These are phyloP conservation scores for Otolemur crassicaudatus DNA, from an alignment of 2,797 vertebrate genomes.

Conservation along the genomic window DNA sequence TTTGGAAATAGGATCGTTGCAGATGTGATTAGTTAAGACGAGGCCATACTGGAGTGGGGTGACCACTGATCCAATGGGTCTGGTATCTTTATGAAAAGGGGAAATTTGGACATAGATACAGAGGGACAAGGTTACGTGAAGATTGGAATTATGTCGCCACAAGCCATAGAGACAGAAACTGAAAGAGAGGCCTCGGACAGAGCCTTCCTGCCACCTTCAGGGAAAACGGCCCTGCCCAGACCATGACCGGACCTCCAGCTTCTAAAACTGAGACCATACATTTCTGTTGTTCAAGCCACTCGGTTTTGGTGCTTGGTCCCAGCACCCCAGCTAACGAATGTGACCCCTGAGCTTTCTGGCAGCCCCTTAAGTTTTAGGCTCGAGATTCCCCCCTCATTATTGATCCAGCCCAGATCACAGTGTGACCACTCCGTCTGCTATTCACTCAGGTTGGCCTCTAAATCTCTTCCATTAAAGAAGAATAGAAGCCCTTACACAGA, in stretches of 20 bases:
- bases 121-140: not conserved
- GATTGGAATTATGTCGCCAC: not conserved
- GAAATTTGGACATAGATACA: not conserved
- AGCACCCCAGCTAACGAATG: not conserved
- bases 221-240: accelerated
- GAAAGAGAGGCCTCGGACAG: not conserved
- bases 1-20: not conserved
- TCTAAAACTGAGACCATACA: not conserved
- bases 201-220: not conserved
- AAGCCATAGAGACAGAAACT: not conserved
- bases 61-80: not conserved
- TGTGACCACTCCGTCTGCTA: not conserved
- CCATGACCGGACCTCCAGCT: too few relatives aligned
- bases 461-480: not conserved
- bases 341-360: not conserved
- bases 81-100: not conserved
- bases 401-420: not conserved
- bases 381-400: not conserved
- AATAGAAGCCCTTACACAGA: not conserved
- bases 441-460: not conserved
- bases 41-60: not conserved
- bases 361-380: not conserved
- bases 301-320: not conserved
- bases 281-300: not conserved
- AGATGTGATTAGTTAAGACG: not conserved